Evolutionary conservation across 2,888 invertebrate genomes (phyloP).

Genomic region (Pyrocoelia pectoralis): DNA sequence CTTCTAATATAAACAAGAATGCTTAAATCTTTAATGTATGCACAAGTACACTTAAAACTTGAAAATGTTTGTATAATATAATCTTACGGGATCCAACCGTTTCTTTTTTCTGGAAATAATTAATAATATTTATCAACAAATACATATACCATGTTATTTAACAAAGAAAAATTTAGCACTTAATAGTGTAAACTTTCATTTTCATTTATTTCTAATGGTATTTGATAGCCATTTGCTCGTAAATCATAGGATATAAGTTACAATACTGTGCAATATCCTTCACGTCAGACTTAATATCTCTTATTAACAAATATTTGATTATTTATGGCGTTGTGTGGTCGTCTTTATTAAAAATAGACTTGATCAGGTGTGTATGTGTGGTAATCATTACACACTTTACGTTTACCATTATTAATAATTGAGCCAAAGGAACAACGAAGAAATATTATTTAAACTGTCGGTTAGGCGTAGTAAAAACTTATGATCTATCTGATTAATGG

Average conservation of each 20-base stretch:
- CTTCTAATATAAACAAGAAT: no score
- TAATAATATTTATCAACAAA: constrained; percentile 1
- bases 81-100: background rate
- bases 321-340: constrained; percentile 14
- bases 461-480: constrained; percentile 31
- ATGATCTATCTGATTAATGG: constrained; percentile 35
- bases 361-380: constrained; percentile 29
- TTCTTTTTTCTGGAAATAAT: background rate
- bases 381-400: constrained; percentile 24
- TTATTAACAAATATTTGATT: constrained; percentile 5
- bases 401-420: constrained; percentile 31
- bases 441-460: constrained; percentile 33
- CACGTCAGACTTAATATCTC: constrained; percentile 18
- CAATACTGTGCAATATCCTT: constrained; percentile 7
- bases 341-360: background rate
- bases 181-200: constrained; percentile 19
- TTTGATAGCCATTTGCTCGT: constrained; percentile 17
- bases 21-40: background rate
- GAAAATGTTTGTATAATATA: background rate
- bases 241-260: constrained; percentile 27
- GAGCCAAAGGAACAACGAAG: constrained; percentile 23
- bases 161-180: constrained; percentile 9
- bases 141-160: background rate
- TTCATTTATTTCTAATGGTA: constrained; percentile 21
- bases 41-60: background rate